Evolutionary conservation across 2,888 invertebrate genomes (phyloP).

Genomic region (Drosophila trichaetosa): DNA sequence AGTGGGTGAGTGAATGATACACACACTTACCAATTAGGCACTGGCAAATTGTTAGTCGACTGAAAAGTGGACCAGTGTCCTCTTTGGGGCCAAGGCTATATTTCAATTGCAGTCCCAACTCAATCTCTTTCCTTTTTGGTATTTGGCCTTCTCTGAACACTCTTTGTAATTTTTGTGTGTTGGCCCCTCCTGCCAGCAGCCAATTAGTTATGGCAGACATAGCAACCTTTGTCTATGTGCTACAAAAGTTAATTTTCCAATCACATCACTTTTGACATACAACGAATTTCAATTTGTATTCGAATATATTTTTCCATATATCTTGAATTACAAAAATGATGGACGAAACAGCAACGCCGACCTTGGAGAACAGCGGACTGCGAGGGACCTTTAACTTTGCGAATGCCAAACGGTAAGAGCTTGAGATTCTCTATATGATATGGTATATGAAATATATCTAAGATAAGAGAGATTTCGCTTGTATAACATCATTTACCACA

Average conservation of each 20-base stretch:
- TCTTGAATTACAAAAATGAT: slow-evolving; percentile 22
- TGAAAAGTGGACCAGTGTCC: slow-evolving; percentile 26
- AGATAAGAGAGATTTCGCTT: neutral
- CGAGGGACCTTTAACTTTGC: slow-evolving; percentile 91
- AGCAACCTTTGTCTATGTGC: neutral
- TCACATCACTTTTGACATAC: slow-evolving; percentile 7
- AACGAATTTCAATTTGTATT: neutral
- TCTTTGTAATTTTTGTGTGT: neutral
- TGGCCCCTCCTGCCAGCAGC: neutral
- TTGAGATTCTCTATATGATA: neutral
- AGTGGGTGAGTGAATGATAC: slow-evolving; percentile 8
- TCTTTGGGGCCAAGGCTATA: neutral
- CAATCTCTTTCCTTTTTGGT: neutral
- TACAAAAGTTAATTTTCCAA: neutral
- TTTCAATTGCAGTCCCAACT: neutral
- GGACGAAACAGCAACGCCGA: neutral
- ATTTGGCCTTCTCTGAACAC: neutral
- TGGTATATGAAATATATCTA: neutral
- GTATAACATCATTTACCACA: neutral
- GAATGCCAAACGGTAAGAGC: slow-evolving; percentile 90
- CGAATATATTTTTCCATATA: neutral
- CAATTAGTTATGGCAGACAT: slow-evolving; percentile 13
- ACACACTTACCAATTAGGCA: slow-evolving; percentile 55
- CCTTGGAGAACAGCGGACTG: neutral
- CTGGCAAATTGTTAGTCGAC: slow-evolving; percentile 43